Percentiles rank a stretch among this genome's conserved stretches.
phyloP scores from a whole-genome alignment of 35 echinoderm and acorn worm species.

The Heliocidaris erythrogramma region DNA sequence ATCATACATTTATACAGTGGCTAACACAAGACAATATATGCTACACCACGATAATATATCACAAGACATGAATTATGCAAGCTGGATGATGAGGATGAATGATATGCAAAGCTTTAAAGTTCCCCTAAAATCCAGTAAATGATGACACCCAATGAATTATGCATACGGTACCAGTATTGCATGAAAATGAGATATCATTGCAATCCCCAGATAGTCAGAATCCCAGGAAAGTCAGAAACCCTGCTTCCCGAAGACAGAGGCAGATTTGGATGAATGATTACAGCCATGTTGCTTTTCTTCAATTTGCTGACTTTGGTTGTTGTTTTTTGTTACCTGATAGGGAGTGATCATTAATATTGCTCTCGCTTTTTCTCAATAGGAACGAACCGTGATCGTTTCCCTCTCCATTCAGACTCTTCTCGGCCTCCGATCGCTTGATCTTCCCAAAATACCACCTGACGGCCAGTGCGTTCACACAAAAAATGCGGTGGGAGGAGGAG shows the following conservation, averaged over 20 bases:
- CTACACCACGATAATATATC: not conserved
- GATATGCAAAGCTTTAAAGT: not conserved
- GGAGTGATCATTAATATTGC: not conserved
- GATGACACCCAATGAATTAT: not conserved
- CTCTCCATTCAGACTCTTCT: constrained; percentile 64
- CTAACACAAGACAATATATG: not conserved
- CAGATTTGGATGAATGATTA: not conserved
- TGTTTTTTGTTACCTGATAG: not conserved
- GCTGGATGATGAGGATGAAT: not conserved
- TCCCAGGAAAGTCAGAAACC: not conserved
- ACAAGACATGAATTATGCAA: not conserved
- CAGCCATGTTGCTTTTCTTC: not conserved
- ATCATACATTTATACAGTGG: too few relatives aligned
- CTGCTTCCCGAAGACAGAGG: not conserved
- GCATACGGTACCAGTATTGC: not conserved
- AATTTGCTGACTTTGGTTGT: not conserved
- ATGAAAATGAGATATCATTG: not conserved
- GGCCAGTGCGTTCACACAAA: not conserved
- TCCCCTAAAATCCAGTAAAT: not conserved
- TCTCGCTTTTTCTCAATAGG: not conserved
- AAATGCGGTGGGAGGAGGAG: not conserved
- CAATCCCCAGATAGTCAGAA: not conserved
- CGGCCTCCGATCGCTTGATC: constrained; percentile 85
- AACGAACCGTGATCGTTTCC: not conserved
- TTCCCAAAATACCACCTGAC: constrained; percentile 92